A percentile compares a stretch with the other conserved stretches of the same genome.
phyloP scores from a whole-genome alignment of 1,140 invertebrate genomes.

The Drosophila littoralis region DNA sequence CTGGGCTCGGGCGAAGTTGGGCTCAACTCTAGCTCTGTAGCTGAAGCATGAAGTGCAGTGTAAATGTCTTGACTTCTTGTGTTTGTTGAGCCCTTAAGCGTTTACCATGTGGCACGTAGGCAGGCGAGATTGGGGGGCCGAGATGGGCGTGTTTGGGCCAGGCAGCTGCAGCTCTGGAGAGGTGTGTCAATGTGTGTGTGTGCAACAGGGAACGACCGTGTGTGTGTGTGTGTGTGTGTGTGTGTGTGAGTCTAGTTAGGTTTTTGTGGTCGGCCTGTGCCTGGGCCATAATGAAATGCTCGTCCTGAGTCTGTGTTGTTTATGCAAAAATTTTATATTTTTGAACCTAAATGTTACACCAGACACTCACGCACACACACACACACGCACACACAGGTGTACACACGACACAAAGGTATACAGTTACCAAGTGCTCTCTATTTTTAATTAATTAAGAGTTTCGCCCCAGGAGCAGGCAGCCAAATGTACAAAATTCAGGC shows the following conservation, averaged over 20 bases:
- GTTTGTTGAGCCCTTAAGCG: conserved; percentile 78
- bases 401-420: neutral
- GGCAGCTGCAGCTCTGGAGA: neutral
- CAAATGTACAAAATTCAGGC: conserved; percentile 9
- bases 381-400: neutral
- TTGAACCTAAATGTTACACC: conserved; percentile 37
- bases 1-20: conserved; percentile 14
- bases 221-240: neutral
- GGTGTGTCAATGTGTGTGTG: neutral
- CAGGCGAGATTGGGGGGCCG: conserved; percentile 25
- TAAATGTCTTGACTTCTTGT: conserved; percentile 82
- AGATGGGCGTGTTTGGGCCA: neutral
- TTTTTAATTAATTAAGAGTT: conserved; percentile 60
- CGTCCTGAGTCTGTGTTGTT: conserved; percentile 9
- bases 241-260: conserved; percentile 27
- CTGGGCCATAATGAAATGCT: conserved; percentile 55
- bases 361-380: neutral
- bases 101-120: conserved; percentile 55
- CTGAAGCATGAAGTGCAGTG: conserved; percentile 68
- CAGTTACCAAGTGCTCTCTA: conserved; percentile 24
- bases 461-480: neutral
- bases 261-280: conserved; percentile 32
- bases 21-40: conserved; percentile 13
- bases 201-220: neutral
- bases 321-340: conserved; percentile 40